Percentiles rank a stretch among this genome's conserved stretches.
These are phyloP conservation scores for Aphodius granarius DNA, from an alignment of 2,888 invertebrate species.

Conservation along the genomic window DNA sequence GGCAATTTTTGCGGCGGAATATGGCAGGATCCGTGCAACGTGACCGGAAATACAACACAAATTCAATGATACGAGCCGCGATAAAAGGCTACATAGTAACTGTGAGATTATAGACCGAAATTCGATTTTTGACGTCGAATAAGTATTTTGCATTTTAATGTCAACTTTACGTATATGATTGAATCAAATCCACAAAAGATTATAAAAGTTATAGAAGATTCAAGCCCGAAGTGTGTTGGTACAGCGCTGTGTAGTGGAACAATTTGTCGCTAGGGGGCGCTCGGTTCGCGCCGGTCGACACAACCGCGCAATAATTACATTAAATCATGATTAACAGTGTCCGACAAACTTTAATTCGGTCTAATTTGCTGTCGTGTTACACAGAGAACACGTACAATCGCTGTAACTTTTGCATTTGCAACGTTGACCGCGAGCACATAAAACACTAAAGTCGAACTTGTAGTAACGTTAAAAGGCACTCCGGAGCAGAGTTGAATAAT, in stretches of 20 bases:
- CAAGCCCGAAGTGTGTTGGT: too few relatives aligned
- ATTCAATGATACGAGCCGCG: background rate
- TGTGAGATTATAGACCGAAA: background rate
- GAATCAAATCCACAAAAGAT: too few relatives aligned
- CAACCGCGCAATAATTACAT: background rate
- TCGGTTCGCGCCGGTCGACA: background rate
- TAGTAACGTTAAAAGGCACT: background rate
- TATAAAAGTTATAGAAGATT: too few relatives aligned
- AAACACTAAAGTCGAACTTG: background rate
- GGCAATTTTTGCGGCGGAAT: too few relatives aligned
- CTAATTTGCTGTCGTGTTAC: background rate
- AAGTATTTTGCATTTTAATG: too few relatives aligned
- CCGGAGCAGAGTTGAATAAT: background rate
- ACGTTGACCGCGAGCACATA: too few relatives aligned
- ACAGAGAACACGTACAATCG: background rate
- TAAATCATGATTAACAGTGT: background rate
- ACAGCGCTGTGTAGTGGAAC: background rate
- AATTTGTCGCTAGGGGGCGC: background rate
- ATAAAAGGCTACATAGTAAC: background rate
- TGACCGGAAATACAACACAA: background rate
- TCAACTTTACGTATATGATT: too few relatives aligned
- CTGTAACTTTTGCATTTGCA: background rate
- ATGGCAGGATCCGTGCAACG: background rate
- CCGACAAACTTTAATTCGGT: background rate
- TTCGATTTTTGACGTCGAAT: background rate